Conservation (phyloP, 2,888 invertebrate genomes). For the Acanthoscelides obtectus region DNA sequence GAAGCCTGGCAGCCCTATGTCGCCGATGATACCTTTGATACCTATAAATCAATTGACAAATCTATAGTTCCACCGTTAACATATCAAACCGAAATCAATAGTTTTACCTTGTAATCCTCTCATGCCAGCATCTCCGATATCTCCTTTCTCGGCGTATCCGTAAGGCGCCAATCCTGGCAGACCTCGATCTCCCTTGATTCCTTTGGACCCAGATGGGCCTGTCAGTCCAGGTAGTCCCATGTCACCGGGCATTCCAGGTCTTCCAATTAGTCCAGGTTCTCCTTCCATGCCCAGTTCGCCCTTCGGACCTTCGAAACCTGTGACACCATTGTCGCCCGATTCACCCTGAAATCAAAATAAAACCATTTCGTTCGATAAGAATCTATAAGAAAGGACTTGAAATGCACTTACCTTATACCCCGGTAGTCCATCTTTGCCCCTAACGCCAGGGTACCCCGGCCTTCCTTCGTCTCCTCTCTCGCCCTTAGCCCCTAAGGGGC, state of each 20-base stretch:
- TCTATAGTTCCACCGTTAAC: not conserved
- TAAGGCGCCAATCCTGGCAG: constrained; percentile 42
- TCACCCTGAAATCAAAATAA: constrained; percentile 51
- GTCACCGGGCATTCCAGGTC: constrained; percentile 53
- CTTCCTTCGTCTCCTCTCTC: constrained; percentile 45
- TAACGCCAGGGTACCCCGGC: constrained; percentile 51
- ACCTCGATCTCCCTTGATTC: constrained; percentile 53
- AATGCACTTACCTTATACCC: constrained; percentile 19
- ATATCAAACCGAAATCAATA: not conserved
- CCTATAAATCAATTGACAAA: constrained; percentile 20
- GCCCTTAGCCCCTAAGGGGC: constrained; percentile 49
- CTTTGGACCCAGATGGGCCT: constrained; percentile 53
- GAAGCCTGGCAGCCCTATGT: constrained; percentile 23
- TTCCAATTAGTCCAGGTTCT: constrained; percentile 60
- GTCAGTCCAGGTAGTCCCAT: constrained; percentile 48
- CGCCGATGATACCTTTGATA: constrained; percentile 52
- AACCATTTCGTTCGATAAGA: too few species aligned
- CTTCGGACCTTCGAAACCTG: constrained; percentile 40
- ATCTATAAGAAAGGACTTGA: too few species aligned
- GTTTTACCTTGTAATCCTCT: constrained; percentile 46
- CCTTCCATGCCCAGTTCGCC: constrained; percentile 76
- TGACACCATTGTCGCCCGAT: constrained; percentile 48
- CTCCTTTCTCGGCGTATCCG: constrained; percentile 49
- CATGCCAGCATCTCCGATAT: constrained; percentile 53
- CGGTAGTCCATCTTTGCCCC: constrained; percentile 50